Conservation (phyloP, 23 tunicate genomes). For the Ciona savignyi region DNA sequence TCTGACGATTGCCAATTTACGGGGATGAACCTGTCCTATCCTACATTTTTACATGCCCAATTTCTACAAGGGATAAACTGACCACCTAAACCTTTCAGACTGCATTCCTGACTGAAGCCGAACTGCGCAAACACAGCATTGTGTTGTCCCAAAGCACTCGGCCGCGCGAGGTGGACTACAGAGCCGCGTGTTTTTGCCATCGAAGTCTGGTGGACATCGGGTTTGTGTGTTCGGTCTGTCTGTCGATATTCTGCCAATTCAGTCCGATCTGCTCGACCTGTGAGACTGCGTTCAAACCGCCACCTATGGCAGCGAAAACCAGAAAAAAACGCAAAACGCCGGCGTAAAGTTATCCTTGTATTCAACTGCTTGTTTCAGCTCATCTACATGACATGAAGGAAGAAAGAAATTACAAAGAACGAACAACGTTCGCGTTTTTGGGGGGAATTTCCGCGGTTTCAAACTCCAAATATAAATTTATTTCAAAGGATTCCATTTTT, state of each 20-base stretch:
- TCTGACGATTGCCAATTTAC: too few species aligned
- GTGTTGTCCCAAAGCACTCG: constrained; percentile 21
- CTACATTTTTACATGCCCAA: too few species aligned
- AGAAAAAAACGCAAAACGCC: constrained; percentile 44
- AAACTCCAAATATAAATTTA: too few species aligned
- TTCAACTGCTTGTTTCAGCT: too few species aligned
- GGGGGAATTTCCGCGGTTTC: too few species aligned
- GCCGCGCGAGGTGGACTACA: constrained; percentile 42
- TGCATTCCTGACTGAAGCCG: constrained; percentile 72
- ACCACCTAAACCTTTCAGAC: too few species aligned
- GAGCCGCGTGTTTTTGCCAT: constrained; percentile 91
- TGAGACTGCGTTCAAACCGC: constrained; percentile 80
- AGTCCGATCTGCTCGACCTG: constrained; percentile 94
- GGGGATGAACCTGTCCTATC: too few species aligned
- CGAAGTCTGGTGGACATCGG: constrained; percentile 79
- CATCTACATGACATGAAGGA: too few species aligned
- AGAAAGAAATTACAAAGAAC: too few species aligned
- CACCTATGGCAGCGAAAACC: constrained; percentile 29
- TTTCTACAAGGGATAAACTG: too few species aligned
- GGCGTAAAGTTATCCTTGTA: not conserved
- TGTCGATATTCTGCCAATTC: constrained; percentile 88
- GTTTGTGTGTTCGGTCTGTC: constrained; percentile 91
- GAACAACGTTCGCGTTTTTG: too few species aligned
- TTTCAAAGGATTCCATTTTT: too few species aligned
- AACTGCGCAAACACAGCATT: constrained; percentile 57